Evolutionary conservation across 1,140 invertebrate species (phyloP), one percentile per base, ranked within the genome.

Genomic region (Euschistus heros): DNA sequence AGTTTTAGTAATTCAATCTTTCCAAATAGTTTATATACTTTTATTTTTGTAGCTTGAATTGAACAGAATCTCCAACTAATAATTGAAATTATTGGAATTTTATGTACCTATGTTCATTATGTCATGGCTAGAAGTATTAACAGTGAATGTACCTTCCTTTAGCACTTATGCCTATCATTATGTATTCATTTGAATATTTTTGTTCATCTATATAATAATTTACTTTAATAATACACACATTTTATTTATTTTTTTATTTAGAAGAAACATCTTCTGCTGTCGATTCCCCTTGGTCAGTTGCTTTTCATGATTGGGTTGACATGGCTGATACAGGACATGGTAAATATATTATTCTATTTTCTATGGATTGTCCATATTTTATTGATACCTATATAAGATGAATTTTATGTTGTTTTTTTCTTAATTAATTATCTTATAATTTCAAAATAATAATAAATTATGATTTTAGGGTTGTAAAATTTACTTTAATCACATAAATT

Each of bases 261-360:
- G 87, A 88, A 71, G 86, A 87, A 72, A 84, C 82, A 26, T 83
- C 30, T 27, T 66, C 85, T 44, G 71, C 86, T 68, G 78, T 80
- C 14, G 82, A 88, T 71, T 89, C 86, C 24, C 78, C 81, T 37
- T 89, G 85, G 77, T 84, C 87, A 14, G 81, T 81, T 70, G 80
- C 86, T 50, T 84, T 90, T 66, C 84, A 88, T 73, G 86, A 86
- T 14, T 89, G 86, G 86, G 79, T 88, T n/a, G 87, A 89, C 69
- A 84, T 87, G 71, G 73, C 78, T 15, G 76, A 76, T 63, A 77
- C n/a, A 33, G n/a, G 20, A 24, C 33, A 63, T 63, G 44, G 55
- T 66, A 62, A 61, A 15, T 42, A 15, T 60, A 14, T 62, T 24
- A 17, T 62, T 22, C 62, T 15, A n/a, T 44, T 50, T 2, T 20